Evolutionary conservation across 2,113 vertebrate species (phyloP), one percentile per base, ranked within the genome.

Genomic region (Fregetta grallaria): DNA sequence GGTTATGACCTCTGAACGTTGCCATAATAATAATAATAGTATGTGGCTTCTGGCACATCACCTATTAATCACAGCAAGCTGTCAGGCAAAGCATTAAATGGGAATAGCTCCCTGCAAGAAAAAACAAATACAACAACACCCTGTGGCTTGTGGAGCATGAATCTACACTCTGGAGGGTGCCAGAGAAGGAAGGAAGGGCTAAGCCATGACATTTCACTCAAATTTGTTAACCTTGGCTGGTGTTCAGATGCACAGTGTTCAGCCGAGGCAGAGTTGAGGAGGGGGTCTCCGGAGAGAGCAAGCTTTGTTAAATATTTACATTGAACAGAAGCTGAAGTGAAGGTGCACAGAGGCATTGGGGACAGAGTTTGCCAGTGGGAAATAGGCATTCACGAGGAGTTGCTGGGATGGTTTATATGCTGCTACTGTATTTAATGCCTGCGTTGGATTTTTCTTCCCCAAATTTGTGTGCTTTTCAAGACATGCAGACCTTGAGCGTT

Each of bases 161-260:
- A 86, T 95, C 92, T 89, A 36, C 23, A 7, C 75, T 92, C 92
- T 25, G 86, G 88, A 95, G 95, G 96, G 94, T 90, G 94, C 94
- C 92, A 68, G 73, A 56, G 87, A 79, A 85, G 92, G 95, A 88
- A 93, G 96, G 96, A 88, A 90, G 95, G 96, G 92, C 78, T 94
- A 80, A 94, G 79, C 94, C 0, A 0, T 94, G 96, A 92, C 96
- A 93, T 97, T 96, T 96, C 81, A 56, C 90, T 96, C 88, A 45
- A 63, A 86, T 96, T 96, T 96, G 96, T 97, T 96, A 96, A 96
- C 93, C 92, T 90, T 94, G 95, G 95, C 95, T 94, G 90, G 17
- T 12, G 67, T 86, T 96, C 95, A 93, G 90, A 73, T 27, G 87
- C 79, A n/a, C 40, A 13, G 29, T 2, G 47, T 30, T 86, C 94